Conservation (phyloP, 1,140 invertebrate species). For the Hycleus phaleratus region DNA sequence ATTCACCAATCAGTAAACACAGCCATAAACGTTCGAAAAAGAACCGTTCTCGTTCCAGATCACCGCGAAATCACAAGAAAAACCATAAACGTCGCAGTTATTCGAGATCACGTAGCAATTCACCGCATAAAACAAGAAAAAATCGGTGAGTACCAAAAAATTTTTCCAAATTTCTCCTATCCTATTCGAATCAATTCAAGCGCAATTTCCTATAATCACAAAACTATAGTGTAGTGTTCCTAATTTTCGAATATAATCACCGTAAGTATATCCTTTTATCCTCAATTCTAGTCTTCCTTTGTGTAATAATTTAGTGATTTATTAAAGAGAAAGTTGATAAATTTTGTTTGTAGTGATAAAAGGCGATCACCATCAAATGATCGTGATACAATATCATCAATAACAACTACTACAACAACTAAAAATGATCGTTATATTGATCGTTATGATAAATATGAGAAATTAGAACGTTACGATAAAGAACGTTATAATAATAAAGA, state of each 20-base stretch:
- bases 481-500: slow-evolving; percentile 24
- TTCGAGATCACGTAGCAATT: slow-evolving; percentile 46
- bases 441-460: slow-evolving; percentile 32
- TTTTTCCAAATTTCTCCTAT: too few relatives aligned
- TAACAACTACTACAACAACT: too few relatives aligned
- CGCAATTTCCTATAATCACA: too few relatives aligned
- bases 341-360: slow-evolving; percentile 24
- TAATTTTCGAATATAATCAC: not conserved
- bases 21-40: slow-evolving; percentile 41
- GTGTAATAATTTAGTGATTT: not conserved
- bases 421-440: slow-evolving; percentile 38
- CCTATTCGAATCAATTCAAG: too few relatives aligned
- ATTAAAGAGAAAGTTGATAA: too few relatives aligned
- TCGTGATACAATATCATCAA: slow-evolving; percentile 14
- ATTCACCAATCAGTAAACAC: slow-evolving; percentile 37
- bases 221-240: not conserved
- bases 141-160: slow-evolving; percentile 1
- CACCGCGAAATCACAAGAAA: slow-evolving; percentile 40
- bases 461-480: slow-evolving; percentile 25
- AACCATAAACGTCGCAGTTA: slow-evolving; percentile 48
- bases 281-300: too few relatives aligned
- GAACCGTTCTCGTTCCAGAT: slow-evolving; percentile 44
- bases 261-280: too few relatives aligned
- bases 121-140: slow-evolving; percentile 33
- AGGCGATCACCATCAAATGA: slow-evolving; percentile 32